Evolutionary conservation across 1,140 invertebrate genomes (phyloP).

Genomic region (fruit fly (Drosophila melanogaster)): DNA sequence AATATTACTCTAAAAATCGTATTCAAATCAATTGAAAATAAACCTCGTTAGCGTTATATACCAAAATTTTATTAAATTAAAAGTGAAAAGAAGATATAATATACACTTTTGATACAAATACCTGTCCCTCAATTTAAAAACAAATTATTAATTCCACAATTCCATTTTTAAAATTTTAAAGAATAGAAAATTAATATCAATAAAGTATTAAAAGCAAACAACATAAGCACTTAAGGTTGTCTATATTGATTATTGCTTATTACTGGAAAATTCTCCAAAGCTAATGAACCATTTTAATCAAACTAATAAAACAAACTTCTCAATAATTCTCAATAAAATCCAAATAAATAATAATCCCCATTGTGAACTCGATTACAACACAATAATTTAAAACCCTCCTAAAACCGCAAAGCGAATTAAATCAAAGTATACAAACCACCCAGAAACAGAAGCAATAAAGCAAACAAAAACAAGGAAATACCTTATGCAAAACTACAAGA

Average conservation of each 20-base stretch:
- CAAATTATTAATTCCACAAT: too few relatives aligned
- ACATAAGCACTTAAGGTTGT: too few relatives aligned
- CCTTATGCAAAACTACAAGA: slow-evolving; percentile 29
- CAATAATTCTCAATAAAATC: neutral
- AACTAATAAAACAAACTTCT: neutral
- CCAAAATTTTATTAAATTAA: neutral
- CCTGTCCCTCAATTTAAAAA: too few relatives aligned
- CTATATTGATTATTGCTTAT: too few relatives aligned
- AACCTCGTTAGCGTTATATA: neutral
- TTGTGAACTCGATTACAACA: slow-evolving; percentile 4
- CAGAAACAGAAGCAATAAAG: slow-evolving; percentile 49
- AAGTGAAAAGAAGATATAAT: neutral
- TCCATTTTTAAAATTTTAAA: too few relatives aligned
- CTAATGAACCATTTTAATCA: too few relatives aligned
- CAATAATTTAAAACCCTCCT: slow-evolving; percentile 8
- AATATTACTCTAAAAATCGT: neutral
- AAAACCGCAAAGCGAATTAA: slow-evolving; percentile 50
- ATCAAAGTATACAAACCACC: slow-evolving; percentile 56
- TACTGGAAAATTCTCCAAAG: too few relatives aligned
- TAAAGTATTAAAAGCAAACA: too few relatives aligned
- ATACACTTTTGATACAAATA: neutral
- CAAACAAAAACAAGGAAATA: slow-evolving; percentile 29
- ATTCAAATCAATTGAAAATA: neutral
- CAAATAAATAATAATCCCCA: slow-evolving; percentile 5
- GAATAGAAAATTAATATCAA: too few relatives aligned